Evolutionary conservation across 23 tunicate species (phyloP).

Genomic region (Aplidium turbinatum): DNA sequence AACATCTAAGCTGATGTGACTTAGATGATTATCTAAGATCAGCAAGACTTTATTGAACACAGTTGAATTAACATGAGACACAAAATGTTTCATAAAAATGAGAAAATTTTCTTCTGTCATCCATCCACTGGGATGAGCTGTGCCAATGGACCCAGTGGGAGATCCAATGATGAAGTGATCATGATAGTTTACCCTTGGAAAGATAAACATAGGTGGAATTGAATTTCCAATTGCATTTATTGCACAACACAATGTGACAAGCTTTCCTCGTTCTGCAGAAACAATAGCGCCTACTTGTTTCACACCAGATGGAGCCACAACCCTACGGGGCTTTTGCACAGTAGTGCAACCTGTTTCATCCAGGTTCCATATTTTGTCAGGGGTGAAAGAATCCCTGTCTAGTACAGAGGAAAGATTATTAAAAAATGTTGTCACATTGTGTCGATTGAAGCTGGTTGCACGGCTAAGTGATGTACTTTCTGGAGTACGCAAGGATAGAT

Average conservation of each 20-base stretch:
- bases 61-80: constrained; percentile 18
- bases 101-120: constrained; percentile 22
- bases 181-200: background rate
- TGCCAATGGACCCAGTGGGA: constrained; percentile 39
- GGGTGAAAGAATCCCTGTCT: background rate
- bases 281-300: constrained; percentile 10
- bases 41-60: background rate
- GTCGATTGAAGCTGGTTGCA: constrained; percentile 12
- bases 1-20: constrained; percentile 27
- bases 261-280: constrained; percentile 9
- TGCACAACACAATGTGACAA: constrained; percentile 4
- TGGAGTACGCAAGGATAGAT: background rate
- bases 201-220: constrained; percentile 10
- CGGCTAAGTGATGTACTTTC: constrained; percentile 8
- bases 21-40: constrained; percentile 20
- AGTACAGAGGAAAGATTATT: background rate
- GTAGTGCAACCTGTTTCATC: constrained; percentile 23
- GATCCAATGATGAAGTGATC: constrained; percentile 15
- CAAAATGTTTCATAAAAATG: constrained; percentile 27
- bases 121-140: constrained; percentile 30
- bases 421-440: background rate
- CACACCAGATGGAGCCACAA: constrained; percentile 2
- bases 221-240: constrained; percentile 14
- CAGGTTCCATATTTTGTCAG: constrained; percentile 12
- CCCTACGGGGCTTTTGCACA: background rate